A percentile compares a stretch with the other conserved stretches of the same genome.
These are phyloP conservation scores for Microvelia longipes DNA, from an alignment of 1,140 invertebrate genomes.

Conservation along the genomic window DNA sequence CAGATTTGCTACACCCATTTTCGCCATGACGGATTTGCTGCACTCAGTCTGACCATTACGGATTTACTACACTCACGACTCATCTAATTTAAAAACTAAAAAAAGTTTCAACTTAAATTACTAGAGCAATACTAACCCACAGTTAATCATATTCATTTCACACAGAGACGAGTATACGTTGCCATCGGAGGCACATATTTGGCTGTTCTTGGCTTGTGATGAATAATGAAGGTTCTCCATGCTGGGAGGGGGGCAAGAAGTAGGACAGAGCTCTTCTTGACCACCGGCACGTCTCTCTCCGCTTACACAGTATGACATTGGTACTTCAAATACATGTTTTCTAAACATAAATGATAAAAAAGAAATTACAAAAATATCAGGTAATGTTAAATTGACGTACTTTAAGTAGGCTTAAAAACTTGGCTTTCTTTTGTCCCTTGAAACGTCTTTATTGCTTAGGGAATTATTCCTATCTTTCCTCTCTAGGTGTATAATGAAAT, in stretches of 20 bases:
- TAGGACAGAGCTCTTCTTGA: slow-evolving; percentile 42
- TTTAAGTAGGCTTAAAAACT: no score
- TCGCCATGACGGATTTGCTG: no score
- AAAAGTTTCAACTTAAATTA: no score
- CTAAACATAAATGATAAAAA: slow-evolving; percentile 33
- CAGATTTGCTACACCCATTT: no score
- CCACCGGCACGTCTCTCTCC: slow-evolving; percentile 49
- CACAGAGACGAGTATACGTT: slow-evolving; percentile 75
- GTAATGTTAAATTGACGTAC: slow-evolving; percentile 5
- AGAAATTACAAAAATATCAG: slow-evolving; percentile 6
- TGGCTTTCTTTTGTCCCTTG: no score
- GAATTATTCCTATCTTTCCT: no score
- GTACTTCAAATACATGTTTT: slow-evolving; percentile 79
- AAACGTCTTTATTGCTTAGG: no score
- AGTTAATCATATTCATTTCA: slow-evolving; percentile 77
- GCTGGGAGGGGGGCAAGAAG: slow-evolving; percentile 38
- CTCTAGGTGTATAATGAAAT: no score
- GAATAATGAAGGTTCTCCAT: not conserved
- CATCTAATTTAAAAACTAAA: no score
- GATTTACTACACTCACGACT: no score
- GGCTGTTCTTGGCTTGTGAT: slow-evolving; percentile 38
- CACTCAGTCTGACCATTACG: no score
- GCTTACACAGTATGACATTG: slow-evolving; percentile 69
- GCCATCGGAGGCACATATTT: slow-evolving; percentile 76
- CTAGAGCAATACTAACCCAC: slow-evolving; percentile 29